These are phyloP conservation scores for Lathronympha strigana DNA, from an alignment of 2,888 invertebrate genomes.

Conservation along the genomic window DNA sequence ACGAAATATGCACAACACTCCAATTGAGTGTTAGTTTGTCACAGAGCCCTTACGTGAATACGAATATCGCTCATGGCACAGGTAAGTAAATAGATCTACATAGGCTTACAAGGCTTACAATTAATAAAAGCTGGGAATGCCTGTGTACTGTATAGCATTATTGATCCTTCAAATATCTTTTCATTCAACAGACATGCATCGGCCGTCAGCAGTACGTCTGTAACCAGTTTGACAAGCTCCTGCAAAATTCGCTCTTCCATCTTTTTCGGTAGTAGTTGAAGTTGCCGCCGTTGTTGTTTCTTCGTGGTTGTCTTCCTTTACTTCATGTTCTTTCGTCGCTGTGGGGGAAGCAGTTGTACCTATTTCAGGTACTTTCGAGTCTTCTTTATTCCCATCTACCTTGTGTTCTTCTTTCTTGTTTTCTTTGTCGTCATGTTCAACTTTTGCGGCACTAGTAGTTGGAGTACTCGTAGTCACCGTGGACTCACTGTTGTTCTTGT, in stretches of 20 bases:
- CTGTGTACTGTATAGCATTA: too few species aligned
- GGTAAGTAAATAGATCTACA: too few species aligned
- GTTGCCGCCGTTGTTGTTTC: constrained; percentile 30
- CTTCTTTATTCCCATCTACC: constrained; percentile 12
- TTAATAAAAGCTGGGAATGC: too few species aligned
- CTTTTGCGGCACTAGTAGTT: constrained; percentile 15
- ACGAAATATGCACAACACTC: too few species aligned
- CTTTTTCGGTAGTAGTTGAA: constrained; percentile 50
- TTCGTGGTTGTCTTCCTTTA: constrained; percentile 25
- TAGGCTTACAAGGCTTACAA: too few species aligned
- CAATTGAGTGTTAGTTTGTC: too few species aligned
- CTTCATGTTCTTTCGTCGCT: constrained; percentile 42
- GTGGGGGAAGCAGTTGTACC: constrained; percentile 17
- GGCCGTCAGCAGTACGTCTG: constrained; percentile 65
- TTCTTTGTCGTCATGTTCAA: constrained; percentile 11
- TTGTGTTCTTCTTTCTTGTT: background rate
- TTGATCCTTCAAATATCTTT: too few species aligned
- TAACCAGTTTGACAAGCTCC: constrained; percentile 65
- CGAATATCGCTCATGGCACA: too few species aligned
- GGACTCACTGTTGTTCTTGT: constrained; percentile 30
- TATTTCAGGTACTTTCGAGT: background rate
- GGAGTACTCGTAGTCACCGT: constrained; percentile 6
- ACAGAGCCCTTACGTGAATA: too few species aligned
- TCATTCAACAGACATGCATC: constrained; percentile 64
- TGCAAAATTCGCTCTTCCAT: constrained; percentile 64